Percentiles rank a stretch among this genome's conserved stretches.
Conservation (phyloP, 2,797 vertebrate species). For the Enteromius mattozi region DNA sequence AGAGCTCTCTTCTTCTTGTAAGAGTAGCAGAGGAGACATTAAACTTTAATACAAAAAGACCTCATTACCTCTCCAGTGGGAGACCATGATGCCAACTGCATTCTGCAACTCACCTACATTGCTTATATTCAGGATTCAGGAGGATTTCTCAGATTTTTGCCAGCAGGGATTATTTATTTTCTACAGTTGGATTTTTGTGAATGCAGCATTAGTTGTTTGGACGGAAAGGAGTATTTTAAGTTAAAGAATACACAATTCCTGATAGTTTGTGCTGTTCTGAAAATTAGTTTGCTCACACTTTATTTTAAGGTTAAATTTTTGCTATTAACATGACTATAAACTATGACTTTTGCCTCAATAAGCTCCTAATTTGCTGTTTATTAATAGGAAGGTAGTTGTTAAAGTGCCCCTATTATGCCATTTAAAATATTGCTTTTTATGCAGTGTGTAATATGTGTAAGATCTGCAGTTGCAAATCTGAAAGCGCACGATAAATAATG, state of each 20-base stretch:
- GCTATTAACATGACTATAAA: too few species aligned
- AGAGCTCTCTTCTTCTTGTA: constrained; percentile 15
- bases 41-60: constrained; percentile 46
- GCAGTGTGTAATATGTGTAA: too few species aligned
- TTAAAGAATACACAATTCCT: neutral
- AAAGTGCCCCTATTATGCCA: too few species aligned
- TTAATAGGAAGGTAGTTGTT: too few species aligned
- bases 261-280: neutral
- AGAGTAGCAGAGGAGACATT: constrained; percentile 47
- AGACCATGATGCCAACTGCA: constrained; percentile 7
- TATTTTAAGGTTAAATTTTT: too few species aligned
- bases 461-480: too few species aligned
- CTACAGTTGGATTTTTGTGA: neutral
- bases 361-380: too few species aligned
- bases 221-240: neutral
- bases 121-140: neutral
- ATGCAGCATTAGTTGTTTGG: neutral
- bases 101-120: constrained; percentile 1
- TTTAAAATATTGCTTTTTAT: too few species aligned
- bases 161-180: neutral
- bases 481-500: too few species aligned
- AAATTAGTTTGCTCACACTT: neutral
- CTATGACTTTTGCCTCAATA: too few species aligned
- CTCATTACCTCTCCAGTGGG: constrained; percentile 40
- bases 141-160: neutral